A percentile compares a stretch with the other conserved stretches of the same genome.
Conservation (phyloP, 2,888 invertebrate genomes). For the Plagodis pulveraria region DNA sequence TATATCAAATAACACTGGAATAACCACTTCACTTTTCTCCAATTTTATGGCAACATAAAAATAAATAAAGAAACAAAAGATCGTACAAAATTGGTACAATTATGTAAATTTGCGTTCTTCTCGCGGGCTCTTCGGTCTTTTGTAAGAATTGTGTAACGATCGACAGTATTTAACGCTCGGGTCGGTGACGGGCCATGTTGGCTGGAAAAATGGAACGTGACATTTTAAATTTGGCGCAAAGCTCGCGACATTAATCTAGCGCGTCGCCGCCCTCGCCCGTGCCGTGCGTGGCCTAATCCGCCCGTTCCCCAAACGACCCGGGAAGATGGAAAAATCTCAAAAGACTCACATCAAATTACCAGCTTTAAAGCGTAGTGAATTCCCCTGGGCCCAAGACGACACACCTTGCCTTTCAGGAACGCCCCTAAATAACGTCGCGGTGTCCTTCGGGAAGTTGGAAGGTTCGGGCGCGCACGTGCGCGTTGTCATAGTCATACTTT, state of each 20-base stretch:
- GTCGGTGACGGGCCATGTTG: conserved; percentile 68
- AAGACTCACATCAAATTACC: conserved; percentile 84
- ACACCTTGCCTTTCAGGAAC: conserved; percentile 81
- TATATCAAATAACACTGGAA: conserved; percentile 2
- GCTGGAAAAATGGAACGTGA: conserved; percentile 81
- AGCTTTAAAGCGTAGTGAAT: conserved; percentile 80
- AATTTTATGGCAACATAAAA: background rate
- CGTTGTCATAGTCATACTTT: conserved; percentile 80
- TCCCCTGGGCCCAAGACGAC: conserved; percentile 73
- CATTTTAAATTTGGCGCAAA: conserved; percentile 82
- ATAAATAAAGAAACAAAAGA: conserved; percentile 14
- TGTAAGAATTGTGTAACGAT: conserved; percentile 56
- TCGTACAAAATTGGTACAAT: conserved; percentile 14
- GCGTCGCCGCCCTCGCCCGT: conserved; percentile 76
- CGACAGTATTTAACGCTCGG: conserved; percentile 63
- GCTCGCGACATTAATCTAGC: conserved; percentile 81
- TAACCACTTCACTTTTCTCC: background rate
- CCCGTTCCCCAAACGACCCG: conserved; percentile 74
- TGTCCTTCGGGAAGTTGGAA: conserved; percentile 80
- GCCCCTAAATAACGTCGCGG: conserved; percentile 75
- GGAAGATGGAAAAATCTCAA: conserved; percentile 82
- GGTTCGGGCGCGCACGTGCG: conserved; percentile 78
- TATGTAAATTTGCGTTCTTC: conserved; percentile 24
- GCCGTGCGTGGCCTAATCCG: conserved; percentile 79
- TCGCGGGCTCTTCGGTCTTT: conserved; percentile 34